These are phyloP conservation scores for Glaucopsyche alexis DNA, from an alignment of 2,888 invertebrate species.

Conservation along the genomic window DNA sequence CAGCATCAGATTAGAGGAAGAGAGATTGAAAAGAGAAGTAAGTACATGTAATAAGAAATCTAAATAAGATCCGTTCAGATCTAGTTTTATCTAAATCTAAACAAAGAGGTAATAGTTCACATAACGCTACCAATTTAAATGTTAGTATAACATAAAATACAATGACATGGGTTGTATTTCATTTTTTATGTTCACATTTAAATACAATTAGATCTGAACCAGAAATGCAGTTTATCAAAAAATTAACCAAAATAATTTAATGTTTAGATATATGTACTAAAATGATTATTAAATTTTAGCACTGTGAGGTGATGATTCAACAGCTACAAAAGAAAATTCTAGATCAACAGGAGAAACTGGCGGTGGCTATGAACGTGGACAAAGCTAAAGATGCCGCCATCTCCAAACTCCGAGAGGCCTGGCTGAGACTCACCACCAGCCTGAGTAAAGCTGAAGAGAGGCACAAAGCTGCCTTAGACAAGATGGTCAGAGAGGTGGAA, in stretches of 20 bases:
- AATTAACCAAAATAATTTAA: too few species aligned
- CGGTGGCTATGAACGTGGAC: conserved; percentile 89
- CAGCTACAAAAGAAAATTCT: conserved; percentile 85
- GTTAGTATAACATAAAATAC: too few species aligned
- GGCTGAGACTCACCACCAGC: conserved; percentile 74
- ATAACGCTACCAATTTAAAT: too few species aligned
- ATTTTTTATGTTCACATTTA: too few species aligned
- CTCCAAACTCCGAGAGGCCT: conserved; percentile 82
- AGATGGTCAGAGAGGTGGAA: conserved; percentile 76
- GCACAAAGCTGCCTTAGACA: conserved; percentile 67
- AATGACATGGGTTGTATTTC: too few species aligned
- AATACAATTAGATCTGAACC: too few species aligned
- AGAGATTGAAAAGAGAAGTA: conserved; percentile 87
- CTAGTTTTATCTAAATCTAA: too few species aligned
- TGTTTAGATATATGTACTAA: too few species aligned
- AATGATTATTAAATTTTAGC: conserved; percentile 66
- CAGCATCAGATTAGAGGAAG: conserved; percentile 84
- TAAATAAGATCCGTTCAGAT: too few species aligned
- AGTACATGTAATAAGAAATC: conserved; percentile 41
- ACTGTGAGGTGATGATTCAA: conserved; percentile 88
- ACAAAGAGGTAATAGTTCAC: too few species aligned
- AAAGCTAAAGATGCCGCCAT: conserved; percentile 86
- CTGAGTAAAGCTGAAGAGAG: conserved; percentile 72
- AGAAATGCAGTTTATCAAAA: too few species aligned
- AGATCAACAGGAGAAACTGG: conserved; percentile 88